phyloP scores from a whole-genome alignment of 2,113 vertebrate genomes.

The Cichladusa arquata region DNA sequence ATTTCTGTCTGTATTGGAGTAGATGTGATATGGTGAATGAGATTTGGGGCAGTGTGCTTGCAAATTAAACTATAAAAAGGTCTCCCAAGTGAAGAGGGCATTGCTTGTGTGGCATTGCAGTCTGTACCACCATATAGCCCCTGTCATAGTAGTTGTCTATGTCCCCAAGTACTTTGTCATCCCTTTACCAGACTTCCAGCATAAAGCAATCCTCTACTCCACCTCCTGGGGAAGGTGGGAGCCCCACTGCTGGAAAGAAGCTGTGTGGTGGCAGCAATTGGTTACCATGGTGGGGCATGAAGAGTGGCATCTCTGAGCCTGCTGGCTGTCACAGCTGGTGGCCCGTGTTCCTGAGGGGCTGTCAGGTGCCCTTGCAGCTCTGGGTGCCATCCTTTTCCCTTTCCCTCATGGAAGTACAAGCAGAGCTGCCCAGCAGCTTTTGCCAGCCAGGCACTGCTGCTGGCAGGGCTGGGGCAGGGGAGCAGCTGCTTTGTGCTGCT shows the following conservation, averaged over 20 bases:
- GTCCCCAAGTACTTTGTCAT: background rate
- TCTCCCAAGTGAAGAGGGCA: constrained; percentile 34
- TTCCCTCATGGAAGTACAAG: background rate
- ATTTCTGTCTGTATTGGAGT: constrained; percentile 76
- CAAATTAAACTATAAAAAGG: constrained; percentile 71
- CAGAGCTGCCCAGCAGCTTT: background rate
- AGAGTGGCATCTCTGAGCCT: background rate
- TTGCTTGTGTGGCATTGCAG: background rate
- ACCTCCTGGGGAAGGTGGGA: background rate
- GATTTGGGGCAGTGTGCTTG: constrained; percentile 70
- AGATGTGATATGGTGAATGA: constrained; percentile 65
- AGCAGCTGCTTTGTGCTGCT: background rate
- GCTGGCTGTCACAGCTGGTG: background rate
- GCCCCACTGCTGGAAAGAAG: background rate
- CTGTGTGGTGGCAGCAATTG: background rate
- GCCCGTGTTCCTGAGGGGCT: background rate
- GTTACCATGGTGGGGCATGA: background rate
- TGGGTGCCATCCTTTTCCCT: background rate
- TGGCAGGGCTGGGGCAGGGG: background rate
- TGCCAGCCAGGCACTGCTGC: fast-evolving
- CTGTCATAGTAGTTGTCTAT: fast-evolving
- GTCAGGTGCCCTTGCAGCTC: background rate
- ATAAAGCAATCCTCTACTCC: background rate
- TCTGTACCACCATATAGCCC: background rate
- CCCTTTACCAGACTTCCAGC: background rate